These are phyloP conservation scores for Orthonychiurus folsomi DNA, from an alignment of 2,888 invertebrate genomes.

Conservation along the genomic window DNA sequence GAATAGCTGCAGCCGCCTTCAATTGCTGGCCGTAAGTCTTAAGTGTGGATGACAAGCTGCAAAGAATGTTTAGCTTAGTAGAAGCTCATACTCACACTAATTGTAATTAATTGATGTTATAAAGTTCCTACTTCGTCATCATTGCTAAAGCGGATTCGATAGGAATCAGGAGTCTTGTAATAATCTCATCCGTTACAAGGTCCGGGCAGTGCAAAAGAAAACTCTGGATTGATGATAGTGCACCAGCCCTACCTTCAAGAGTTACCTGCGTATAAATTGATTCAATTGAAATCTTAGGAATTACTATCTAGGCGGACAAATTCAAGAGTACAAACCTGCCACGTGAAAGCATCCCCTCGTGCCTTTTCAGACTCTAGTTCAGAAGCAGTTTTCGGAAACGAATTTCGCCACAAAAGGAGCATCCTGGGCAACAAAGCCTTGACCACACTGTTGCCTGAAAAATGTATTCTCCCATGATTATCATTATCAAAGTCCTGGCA, in stretches of 20 bases:
- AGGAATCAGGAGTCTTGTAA: conserved; percentile 75
- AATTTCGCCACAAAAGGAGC: conserved; percentile 91
- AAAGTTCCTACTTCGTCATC: conserved; percentile 79
- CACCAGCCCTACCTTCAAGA: conserved; percentile 90
- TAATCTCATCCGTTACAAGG: conserved; percentile 82
- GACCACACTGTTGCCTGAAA: conserved; percentile 54
- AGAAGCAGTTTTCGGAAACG: conserved; percentile 90
- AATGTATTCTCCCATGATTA: not conserved
- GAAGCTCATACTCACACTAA: conserved; percentile 6
- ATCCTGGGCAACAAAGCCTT: conserved; percentile 85
- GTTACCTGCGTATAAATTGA: too few relatives aligned
- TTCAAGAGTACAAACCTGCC: conserved; percentile 59
- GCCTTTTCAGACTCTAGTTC: conserved; percentile 95
- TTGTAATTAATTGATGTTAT: conserved; percentile 5
- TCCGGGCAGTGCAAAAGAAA: conserved; percentile 84
- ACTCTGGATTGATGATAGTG: conserved; percentile 89
- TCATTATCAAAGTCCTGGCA: not conserved
- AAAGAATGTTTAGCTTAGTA: too few relatives aligned
- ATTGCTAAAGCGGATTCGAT: conserved; percentile 93
- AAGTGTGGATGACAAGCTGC: conserved; percentile 70
- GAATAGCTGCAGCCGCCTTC: conserved; percentile 88
- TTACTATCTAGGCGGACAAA: conserved; percentile 11
- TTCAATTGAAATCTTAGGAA: too few relatives aligned
- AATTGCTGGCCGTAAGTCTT: conserved; percentile 84
- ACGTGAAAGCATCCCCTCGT: conserved; percentile 94